phyloP scores from a whole-genome alignment of 2,888 invertebrate species.

The Plusia festucae region DNA sequence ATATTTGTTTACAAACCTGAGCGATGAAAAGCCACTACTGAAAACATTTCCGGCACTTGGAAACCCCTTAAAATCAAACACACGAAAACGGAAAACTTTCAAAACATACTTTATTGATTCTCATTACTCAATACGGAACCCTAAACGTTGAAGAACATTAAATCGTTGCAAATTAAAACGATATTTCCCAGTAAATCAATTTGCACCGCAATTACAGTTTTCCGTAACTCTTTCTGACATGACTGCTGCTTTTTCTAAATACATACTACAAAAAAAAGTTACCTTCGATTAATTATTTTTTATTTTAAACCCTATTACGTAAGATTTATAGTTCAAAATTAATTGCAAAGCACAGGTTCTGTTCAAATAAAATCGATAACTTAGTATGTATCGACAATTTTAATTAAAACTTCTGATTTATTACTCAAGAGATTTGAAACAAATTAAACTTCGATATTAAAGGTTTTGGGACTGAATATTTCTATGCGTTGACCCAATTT shows the following conservation, averaged over 20 bases:
- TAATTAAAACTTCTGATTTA: conserved; percentile 52
- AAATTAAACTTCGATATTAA: conserved; percentile 41
- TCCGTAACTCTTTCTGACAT: not conserved
- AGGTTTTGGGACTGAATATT: conserved; percentile 27
- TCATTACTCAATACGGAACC: conserved; percentile 2
- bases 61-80: not conserved
- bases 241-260: conserved; percentile 16
- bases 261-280: conserved; percentile 24
- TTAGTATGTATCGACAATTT: conserved; percentile 36
- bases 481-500: conserved; percentile 21
- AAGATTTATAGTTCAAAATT: conserved; percentile 37
- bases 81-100: not conserved
- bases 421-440: conserved; percentile 33
- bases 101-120: not conserved
- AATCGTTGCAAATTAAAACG: conserved; percentile 32
- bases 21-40: too few relatives aligned
- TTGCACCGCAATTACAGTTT: conserved; percentile 20
- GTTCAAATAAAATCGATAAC: conserved; percentile 21
- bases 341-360: conserved; percentile 28
- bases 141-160: not conserved
- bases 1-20: too few relatives aligned
- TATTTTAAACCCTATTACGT: conserved; percentile 17
- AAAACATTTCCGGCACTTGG: not conserved
- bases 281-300: too few relatives aligned
- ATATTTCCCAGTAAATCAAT: conserved; percentile 30